Evolutionary conservation across 37 sponge, comb jelly and placozoan species (phyloP).

Genomic region (Geodia barretti): DNA sequence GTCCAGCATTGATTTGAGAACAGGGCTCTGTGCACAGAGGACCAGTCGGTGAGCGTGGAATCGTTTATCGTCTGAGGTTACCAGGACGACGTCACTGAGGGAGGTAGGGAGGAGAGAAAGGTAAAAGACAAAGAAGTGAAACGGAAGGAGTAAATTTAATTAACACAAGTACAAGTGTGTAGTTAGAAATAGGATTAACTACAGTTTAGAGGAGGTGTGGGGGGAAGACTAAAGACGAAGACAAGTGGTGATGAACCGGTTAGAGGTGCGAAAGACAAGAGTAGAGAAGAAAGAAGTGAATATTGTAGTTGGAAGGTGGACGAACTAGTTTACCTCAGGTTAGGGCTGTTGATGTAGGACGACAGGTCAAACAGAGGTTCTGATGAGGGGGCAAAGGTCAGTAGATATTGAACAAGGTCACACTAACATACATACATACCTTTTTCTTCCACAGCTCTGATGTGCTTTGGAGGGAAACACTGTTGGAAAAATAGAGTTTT

Average conservation of each 20-base stretch:
- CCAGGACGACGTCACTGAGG: slow-evolving; percentile 70
- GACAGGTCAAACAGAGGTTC: slow-evolving; percentile 68
- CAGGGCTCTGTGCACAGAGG: slow-evolving; percentile 85
- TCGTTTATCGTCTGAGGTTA: slow-evolving; percentile 59
- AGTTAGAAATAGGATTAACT: too few species aligned
- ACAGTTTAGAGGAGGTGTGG: too few species aligned
- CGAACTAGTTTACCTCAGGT: too few species aligned
- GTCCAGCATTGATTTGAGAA: slow-evolving; percentile 82
- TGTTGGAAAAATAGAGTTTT: background rate
- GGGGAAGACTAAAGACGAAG: too few species aligned
- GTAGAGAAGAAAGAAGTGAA: too few species aligned
- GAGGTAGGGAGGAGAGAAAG: background rate
- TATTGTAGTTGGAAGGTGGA: too few species aligned
- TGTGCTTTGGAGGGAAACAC: background rate
- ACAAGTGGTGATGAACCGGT: too few species aligned
- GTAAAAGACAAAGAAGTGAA: background rate
- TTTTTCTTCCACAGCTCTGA: background rate
- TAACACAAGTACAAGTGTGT: too few species aligned
- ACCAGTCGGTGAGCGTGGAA: slow-evolving; percentile 81
- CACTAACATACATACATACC: background rate
- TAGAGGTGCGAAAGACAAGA: too few species aligned
- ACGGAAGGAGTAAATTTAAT: background rate
- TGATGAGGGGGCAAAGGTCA: background rate
- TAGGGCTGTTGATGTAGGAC: slow-evolving; percentile 61
- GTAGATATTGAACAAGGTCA: background rate